Evolutionary conservation across 2,888 invertebrate genomes (phyloP).

Genomic region (Amorpha juglandis): DNA sequence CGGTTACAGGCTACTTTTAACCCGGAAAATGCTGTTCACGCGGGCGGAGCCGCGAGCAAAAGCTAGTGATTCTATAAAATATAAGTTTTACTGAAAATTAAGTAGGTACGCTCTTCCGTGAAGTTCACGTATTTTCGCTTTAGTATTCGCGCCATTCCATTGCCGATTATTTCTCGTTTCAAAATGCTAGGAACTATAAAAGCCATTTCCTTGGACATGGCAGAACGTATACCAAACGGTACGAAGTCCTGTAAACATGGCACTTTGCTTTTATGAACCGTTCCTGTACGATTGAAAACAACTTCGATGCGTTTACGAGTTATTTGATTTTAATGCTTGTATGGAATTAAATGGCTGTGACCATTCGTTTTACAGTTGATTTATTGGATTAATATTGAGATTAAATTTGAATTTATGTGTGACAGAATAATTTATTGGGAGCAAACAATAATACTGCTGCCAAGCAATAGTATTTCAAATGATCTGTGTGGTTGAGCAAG

Average conservation of each 20-base stretch:
- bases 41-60: no score
- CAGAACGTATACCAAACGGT: not conserved
- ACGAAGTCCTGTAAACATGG: conserved; percentile 6
- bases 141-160: not conserved
- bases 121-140: no score
- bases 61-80: no score
- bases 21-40: no score
- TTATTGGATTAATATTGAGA: conserved; percentile 13
- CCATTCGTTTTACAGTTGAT: not conserved
- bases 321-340: conserved; percentile 9
- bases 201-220: not conserved
- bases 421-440: not conserved
- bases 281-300: conserved; percentile 21
- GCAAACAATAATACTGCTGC: not conserved
- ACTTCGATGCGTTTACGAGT: conserved; percentile 5
- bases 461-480: no score
- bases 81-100: no score
- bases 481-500: no score
- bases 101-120: no score
- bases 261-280: not conserved
- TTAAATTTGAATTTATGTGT: conserved; percentile 13
- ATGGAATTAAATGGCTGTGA: conserved; percentile 3
- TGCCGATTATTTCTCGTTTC: not conserved
- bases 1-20: no score
- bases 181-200: not conserved